These are phyloP conservation scores for Parapristionchus giblindavisi DNA, from an alignment of 2,888 invertebrate genomes.

Conservation along the genomic window DNA sequence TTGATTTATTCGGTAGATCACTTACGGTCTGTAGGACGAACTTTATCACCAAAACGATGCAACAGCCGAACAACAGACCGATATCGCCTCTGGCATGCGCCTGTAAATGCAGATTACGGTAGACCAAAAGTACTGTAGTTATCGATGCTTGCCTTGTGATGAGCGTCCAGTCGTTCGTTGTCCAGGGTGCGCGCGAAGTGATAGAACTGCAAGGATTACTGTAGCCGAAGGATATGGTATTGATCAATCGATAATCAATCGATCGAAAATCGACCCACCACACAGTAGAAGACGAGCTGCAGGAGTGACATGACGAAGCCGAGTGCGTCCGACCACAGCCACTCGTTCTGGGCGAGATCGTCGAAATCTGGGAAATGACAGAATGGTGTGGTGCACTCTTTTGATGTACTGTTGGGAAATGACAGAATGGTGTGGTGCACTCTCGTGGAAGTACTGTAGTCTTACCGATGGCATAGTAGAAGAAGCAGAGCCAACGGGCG, in stretches of 20 bases:
- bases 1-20: not conserved
- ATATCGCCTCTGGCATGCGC: conserved; percentile 67
- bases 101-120: conserved; percentile 32
- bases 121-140: not conserved
- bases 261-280: not conserved
- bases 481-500: conserved; percentile 63
- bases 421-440: not conserved
- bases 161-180: conserved; percentile 63
- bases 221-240: not conserved
- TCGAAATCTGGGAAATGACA: conserved; percentile 54
- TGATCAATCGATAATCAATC: not conserved
- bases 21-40: conserved; percentile 43
- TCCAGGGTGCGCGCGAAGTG: conserved; percentile 51
- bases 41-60: conserved; percentile 61
- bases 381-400: not conserved
- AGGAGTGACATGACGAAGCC: conserved; percentile 51
- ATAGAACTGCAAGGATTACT: conserved; percentile 52
- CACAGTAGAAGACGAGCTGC: conserved; percentile 56
- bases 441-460: not conserved
- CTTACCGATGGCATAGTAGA: conserved; percentile 65
- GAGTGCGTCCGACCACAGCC: conserved; percentile 56
- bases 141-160: conserved; percentile 53
- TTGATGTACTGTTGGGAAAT: conserved; percentile 9
- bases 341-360: conserved; percentile 55
- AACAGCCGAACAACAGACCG: conserved; percentile 65